These are phyloP conservation scores for Pitangus sulphuratus DNA, from an alignment of 2,797 vertebrate species.

Conservation along the genomic window DNA sequence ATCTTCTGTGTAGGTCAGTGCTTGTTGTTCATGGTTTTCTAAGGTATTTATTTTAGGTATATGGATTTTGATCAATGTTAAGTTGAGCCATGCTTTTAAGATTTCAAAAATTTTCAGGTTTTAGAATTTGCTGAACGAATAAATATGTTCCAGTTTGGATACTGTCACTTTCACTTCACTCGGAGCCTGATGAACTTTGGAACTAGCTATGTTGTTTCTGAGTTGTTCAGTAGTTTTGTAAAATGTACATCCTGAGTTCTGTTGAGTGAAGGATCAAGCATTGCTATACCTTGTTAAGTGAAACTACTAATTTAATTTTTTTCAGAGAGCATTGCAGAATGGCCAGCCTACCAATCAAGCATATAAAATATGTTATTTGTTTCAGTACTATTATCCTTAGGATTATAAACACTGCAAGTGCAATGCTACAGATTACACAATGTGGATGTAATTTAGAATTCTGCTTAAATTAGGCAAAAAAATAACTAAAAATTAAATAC, in stretches of 20 bases:
- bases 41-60: neutral
- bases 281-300: neutral
- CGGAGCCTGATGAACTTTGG: slow-evolving; percentile 24
- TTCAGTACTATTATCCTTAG: neutral
- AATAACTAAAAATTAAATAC: neutral
- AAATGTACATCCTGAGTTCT: neutral
- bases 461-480: neutral
- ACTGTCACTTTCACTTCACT: slow-evolving; percentile 36
- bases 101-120: neutral
- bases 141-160: neutral
- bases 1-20: neutral
- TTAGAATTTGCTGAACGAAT: neutral
- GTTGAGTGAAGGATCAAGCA: neutral
- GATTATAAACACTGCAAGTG: neutral
- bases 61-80: neutral
- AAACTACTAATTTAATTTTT: neutral
- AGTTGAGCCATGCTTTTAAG: neutral
- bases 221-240: neutral
- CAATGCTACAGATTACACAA: neutral
- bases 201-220: neutral
- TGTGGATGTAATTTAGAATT: neutral
- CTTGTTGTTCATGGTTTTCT: neutral
- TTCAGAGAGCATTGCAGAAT: neutral
- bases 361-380: neutral
- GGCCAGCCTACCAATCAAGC: neutral